phyloP scores from a whole-genome alignment of 2,888 invertebrate genomes.

The Argyresthia goedartella region DNA sequence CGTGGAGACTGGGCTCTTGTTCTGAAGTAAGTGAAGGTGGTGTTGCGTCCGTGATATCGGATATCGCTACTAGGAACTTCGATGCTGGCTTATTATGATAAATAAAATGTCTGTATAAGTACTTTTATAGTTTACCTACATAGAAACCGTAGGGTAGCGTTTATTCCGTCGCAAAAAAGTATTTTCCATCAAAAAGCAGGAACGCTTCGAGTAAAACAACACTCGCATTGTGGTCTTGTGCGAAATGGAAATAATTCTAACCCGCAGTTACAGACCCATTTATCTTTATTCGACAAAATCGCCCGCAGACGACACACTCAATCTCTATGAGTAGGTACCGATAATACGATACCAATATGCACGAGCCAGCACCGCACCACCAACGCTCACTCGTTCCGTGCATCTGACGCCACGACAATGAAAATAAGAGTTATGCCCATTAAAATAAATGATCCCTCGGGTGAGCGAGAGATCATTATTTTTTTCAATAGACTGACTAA shows the following conservation, averaged over 20 bases:
- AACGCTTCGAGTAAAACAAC: no score
- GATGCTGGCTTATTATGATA: no score
- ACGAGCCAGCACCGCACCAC: not conserved
- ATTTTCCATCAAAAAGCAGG: no score
- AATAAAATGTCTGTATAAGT: no score
- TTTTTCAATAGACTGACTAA: conserved; percentile 18
- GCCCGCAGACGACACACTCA: conserved; percentile 34
- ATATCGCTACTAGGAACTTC: no score
- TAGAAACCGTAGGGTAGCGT: no score
- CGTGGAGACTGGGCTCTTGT: conserved; percentile 9
- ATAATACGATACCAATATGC: conserved; percentile 25
- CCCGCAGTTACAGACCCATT: conserved; percentile 44
- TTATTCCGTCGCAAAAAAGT: no score
- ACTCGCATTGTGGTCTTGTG: no score
- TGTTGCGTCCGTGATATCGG: no score
- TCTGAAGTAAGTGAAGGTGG: no score
- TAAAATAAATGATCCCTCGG: conserved; percentile 31
- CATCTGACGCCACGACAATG: conserved; percentile 38
- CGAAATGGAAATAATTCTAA: conserved; percentile 15
- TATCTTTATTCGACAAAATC: conserved; percentile 61
- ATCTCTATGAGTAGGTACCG: conserved; percentile 24
- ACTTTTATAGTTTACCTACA: no score
- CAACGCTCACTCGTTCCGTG: conserved; percentile 22
- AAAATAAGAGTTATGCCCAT: conserved; percentile 31
- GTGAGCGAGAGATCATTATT: conserved; percentile 28